Conservation (phyloP, 2,888 invertebrate genomes). For the Apamea sordens region DNA sequence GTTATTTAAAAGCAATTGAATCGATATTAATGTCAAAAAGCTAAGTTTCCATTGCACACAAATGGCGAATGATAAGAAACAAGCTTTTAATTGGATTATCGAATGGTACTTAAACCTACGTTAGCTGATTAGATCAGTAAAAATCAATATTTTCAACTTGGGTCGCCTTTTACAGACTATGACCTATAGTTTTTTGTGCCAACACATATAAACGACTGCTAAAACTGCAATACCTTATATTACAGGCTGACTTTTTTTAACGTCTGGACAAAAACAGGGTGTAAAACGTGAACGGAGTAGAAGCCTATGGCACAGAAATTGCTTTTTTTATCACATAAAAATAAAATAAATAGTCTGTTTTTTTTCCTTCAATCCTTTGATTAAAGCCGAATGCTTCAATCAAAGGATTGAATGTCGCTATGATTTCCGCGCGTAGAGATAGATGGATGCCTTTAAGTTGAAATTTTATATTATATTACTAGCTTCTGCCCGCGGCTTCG, state of each 20-base stretch:
- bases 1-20: conserved; percentile 39
- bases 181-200: conserved; percentile 13
- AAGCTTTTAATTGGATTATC: conserved; percentile 48
- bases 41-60: conserved; percentile 22
- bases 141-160: conserved; percentile 44
- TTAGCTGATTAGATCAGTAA: conserved; percentile 42
- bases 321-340: too few relatives aligned
- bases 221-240: background rate
- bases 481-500: too few relatives aligned
- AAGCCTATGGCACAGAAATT: too few relatives aligned
- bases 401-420: too few relatives aligned
- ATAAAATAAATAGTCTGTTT: too few relatives aligned
- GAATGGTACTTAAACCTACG: conserved; percentile 29
- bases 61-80: conserved; percentile 38
- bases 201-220: conserved; percentile 8
- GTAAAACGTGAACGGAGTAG: too few relatives aligned
- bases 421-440: too few relatives aligned
- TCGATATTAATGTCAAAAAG: conserved; percentile 26
- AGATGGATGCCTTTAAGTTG: too few relatives aligned
- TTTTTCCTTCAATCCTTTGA: too few relatives aligned
- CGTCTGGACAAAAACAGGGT: background rate
- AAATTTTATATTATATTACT: too few relatives aligned
- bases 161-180: conserved; percentile 23
- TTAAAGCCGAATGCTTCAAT: too few relatives aligned
- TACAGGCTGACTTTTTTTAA: background rate